Evolutionary conservation across 1,140 invertebrate genomes (phyloP).

Genomic region (Elysia chlorotica): DNA sequence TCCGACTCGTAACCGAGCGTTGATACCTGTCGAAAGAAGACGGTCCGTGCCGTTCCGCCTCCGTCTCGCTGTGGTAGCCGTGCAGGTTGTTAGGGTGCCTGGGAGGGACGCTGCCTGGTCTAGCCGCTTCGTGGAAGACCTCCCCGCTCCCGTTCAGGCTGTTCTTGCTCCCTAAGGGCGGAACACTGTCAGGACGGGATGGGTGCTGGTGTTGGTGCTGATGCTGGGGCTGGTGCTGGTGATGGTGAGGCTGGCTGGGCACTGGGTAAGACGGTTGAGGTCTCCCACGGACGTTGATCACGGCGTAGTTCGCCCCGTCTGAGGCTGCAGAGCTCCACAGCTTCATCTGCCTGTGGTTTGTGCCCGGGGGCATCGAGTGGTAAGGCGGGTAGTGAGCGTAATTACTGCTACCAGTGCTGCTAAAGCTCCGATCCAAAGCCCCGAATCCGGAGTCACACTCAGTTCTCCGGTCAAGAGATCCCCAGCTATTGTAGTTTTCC

Average conservation of each 20-base stretch:
- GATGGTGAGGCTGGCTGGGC: background rate
- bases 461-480: constrained; percentile 1
- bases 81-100: no score
- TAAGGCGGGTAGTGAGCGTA: no score
- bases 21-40: no score
- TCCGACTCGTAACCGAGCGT: constrained; percentile 14
- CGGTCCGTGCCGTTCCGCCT: no score
- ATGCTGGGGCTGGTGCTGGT: no score
- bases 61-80: no score
- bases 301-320: background rate
- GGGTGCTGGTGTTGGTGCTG: background rate
- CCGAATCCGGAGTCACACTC: background rate
- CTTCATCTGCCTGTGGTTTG: no score
- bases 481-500: no score
- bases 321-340: no score
- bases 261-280: background rate
- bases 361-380: no score
- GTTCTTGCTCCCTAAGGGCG: no score
- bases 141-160: background rate
- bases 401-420: background rate
- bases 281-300: background rate
- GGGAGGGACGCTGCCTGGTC: constrained; percentile 1
- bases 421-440: background rate
- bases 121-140: background rate
- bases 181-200: background rate